phyloP scores from a whole-genome alignment of 23 tunicate genomes.

The Aplidium turbinatum region DNA sequence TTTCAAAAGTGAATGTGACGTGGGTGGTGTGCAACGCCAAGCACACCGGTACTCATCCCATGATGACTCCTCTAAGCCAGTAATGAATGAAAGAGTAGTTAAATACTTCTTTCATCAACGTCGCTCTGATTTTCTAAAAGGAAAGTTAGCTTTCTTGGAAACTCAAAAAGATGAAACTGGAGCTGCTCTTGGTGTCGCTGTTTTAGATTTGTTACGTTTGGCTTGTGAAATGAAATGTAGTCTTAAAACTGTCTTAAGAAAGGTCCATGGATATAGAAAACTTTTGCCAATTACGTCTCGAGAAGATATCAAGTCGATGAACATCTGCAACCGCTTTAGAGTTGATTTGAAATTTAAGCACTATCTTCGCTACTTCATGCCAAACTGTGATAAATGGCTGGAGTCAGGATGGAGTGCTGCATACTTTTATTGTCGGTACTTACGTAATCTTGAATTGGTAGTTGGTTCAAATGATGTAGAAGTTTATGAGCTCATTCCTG shows the following conservation, averaged over 20 bases:
- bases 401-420: constrained; percentile 3
- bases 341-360: constrained; percentile 50
- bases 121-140: constrained; percentile 53
- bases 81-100: constrained; percentile 70
- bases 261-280: constrained; percentile 39
- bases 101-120: constrained; percentile 68
- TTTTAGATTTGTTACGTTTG: constrained; percentile 68
- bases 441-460: constrained; percentile 60
- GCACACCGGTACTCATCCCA: constrained; percentile 50
- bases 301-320: constrained; percentile 19
- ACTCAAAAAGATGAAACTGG: constrained; percentile 26
- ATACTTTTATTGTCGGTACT: constrained; percentile 54
- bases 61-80: constrained; percentile 30
- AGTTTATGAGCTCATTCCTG: constrained; percentile 29
- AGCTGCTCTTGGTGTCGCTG: constrained; percentile 78
- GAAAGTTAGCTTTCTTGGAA: constrained; percentile 11
- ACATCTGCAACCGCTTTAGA: constrained; percentile 42
- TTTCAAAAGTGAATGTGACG: constrained; percentile 52
- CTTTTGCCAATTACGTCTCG: constrained; percentile 37
- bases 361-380: constrained; percentile 47
- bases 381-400: constrained; percentile 38
- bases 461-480: constrained; percentile 37
- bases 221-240: constrained; percentile 49
- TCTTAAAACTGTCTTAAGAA: constrained; percentile 14
- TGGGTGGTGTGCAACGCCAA: constrained; percentile 16